Evolutionary conservation across 2,888 invertebrate genomes (phyloP).

Genomic region (Aphidius colemani): DNA sequence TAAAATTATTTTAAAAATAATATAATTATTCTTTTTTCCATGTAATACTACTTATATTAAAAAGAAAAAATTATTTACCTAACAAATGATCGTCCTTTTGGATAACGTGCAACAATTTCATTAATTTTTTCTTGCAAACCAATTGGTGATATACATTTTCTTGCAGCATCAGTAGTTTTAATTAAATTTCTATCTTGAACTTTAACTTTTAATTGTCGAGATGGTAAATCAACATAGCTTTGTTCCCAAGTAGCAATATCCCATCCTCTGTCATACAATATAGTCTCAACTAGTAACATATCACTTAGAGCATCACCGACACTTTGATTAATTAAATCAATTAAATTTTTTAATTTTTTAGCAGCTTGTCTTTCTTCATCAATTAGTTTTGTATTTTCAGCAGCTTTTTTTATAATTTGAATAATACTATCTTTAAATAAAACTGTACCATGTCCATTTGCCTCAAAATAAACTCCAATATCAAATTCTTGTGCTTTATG

Average conservation of each 20-base stretch:
- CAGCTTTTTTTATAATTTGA: slow-evolving; percentile 62
- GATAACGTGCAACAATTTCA: slow-evolving; percentile 70
- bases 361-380: slow-evolving; percentile 61
- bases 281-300: slow-evolving; percentile 89
- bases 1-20: slow-evolving; percentile 30
- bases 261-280: slow-evolving; percentile 83
- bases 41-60: too few relatives aligned
- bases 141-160: slow-evolving; percentile 77
- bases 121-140: slow-evolving; percentile 85
- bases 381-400: slow-evolving; percentile 58
- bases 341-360: slow-evolving; percentile 68
- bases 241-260: slow-evolving; percentile 78
- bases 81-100: slow-evolving; percentile 84
- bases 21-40: neutral
- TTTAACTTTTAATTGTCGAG: slow-evolving; percentile 83
- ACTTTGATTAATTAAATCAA: slow-evolving; percentile 89
- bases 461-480: slow-evolving; percentile 98
- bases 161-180: slow-evolving; percentile 86
- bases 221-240: slow-evolving; percentile 85
- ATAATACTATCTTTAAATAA: slow-evolving; percentile 78
- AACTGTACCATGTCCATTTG: slow-evolving; percentile 98
- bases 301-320: slow-evolving; percentile 98
- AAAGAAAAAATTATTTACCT: slow-evolving; percentile 61
- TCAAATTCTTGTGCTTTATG: slow-evolving; percentile 89
- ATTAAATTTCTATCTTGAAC: slow-evolving; percentile 86